Conservation (phyloP, 1,140 invertebrate genomes). For the Drosophila micromelanica region DNA sequence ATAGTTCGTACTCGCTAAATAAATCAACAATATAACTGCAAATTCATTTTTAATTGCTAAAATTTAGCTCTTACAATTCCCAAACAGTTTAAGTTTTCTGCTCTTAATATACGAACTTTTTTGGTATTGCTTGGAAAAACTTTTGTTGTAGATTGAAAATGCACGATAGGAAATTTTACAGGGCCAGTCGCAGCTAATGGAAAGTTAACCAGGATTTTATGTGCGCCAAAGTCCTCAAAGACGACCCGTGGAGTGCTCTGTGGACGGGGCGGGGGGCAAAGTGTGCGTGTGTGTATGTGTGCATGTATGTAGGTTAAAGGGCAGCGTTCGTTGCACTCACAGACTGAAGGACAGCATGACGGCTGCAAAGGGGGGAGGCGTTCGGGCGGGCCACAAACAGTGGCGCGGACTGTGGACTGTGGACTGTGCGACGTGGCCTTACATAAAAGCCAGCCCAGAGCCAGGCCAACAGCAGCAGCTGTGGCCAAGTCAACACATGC, state of each 20-base stretch:
- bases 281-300: constrained; percentile 5
- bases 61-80: too few species aligned
- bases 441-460: constrained; percentile 47
- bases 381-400: too few species aligned
- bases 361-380: too few species aligned
- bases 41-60: too few species aligned
- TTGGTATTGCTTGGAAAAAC: background rate
- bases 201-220: background rate
- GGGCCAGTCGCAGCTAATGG: background rate
- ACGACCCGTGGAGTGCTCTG: background rate
- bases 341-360: constrained; percentile 67
- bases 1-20: too few species aligned
- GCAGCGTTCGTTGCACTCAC: constrained; percentile 74
- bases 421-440: constrained; percentile 67
- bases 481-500: constrained; percentile 26
- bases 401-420: background rate
- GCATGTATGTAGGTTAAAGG: constrained; percentile 73
- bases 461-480: constrained; percentile 14
- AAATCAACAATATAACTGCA: too few species aligned
- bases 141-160: constrained; percentile 3
- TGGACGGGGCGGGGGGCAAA: too few species aligned
- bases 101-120: too few species aligned
- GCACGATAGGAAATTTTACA: constrained; percentile 8
- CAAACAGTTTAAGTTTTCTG: too few species aligned
- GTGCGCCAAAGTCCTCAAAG: background rate